phyloP scores from a whole-genome alignment of 2,888 invertebrate species.

The Spialia ferax region DNA sequence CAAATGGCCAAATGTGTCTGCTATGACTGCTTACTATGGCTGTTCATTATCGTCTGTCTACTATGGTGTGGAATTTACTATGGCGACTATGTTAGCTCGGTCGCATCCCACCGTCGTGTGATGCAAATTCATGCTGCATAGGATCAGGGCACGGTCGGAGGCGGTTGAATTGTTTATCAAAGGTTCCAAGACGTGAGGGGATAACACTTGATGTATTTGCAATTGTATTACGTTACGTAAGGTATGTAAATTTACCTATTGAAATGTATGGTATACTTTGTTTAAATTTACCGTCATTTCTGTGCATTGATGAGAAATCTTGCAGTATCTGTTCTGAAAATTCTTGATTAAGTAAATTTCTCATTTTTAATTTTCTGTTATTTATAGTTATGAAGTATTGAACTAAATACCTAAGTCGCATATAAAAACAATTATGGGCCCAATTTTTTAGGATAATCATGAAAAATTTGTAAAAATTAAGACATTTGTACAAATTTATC shows the following conservation, averaged over 20 bases:
- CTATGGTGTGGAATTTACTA: too few species aligned
- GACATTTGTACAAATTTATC: too few species aligned
- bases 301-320: not conserved
- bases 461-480: too few species aligned
- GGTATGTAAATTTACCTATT: not conserved
- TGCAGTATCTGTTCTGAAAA: too few species aligned
- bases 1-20: not conserved
- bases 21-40: not conserved
- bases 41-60: not conserved
- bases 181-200: conserved; percentile 1
- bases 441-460: too few species aligned
- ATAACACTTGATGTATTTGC: not conserved
- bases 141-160: conserved; percentile 25
- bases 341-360: too few species aligned
- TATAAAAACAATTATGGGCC: too few species aligned
- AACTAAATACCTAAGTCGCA: too few species aligned
- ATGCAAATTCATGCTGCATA: conserved; percentile 36
- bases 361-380: too few species aligned
- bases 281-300: not conserved
- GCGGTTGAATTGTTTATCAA: conserved; percentile 33
- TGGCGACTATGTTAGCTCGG: not conserved
- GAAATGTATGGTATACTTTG: not conserved
- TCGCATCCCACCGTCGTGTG: conserved; percentile 11
- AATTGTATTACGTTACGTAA: not conserved
- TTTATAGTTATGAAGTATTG: too few species aligned